Conservation (phyloP, 2,888 invertebrate genomes). For the Eulithis prunata region DNA sequence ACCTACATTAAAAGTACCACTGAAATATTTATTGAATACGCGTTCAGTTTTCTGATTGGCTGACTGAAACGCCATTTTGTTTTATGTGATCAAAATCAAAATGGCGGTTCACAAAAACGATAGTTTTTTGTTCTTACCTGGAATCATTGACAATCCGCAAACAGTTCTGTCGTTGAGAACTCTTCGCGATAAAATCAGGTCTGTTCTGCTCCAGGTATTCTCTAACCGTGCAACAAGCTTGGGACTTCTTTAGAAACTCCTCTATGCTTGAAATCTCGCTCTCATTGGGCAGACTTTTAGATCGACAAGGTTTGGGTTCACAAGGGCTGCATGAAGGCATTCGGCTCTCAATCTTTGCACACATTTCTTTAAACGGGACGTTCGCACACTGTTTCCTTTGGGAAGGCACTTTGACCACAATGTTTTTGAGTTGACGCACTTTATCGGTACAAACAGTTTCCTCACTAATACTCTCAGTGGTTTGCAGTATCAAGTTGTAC, state of each 20-base stretch:
- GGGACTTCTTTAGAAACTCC: slow-evolving; percentile 56
- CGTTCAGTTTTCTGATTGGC: slow-evolving; percentile 6
- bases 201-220: slow-evolving; percentile 88
- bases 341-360: slow-evolving; percentile 58
- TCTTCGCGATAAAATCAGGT: slow-evolving; percentile 86
- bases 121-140: slow-evolving; percentile 57
- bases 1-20: not conserved
- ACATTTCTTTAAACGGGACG: slow-evolving; percentile 63
- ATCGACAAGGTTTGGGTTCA: slow-evolving; percentile 48
- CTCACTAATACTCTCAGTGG: slow-evolving; percentile 74
- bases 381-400: slow-evolving; percentile 53
- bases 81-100: too few relatives aligned
- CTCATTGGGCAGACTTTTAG: slow-evolving; percentile 66
- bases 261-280: slow-evolving; percentile 69
- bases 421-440: slow-evolving; percentile 61
- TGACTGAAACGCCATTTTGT: not conserved
- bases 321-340: slow-evolving; percentile 48
- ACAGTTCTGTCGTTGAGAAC: slow-evolving; percentile 65
- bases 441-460: slow-evolving; percentile 52
- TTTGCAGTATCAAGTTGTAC: slow-evolving; percentile 77
- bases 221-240: slow-evolving; percentile 78
- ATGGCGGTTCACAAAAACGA: too few relatives aligned
- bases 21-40: not conserved
- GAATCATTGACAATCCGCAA: slow-evolving; percentile 67
- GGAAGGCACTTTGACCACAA: slow-evolving; percentile 74